Evolutionary conservation across 1,140 invertebrate species (phyloP).

Genomic region (Portunus trituberculatus): DNA sequence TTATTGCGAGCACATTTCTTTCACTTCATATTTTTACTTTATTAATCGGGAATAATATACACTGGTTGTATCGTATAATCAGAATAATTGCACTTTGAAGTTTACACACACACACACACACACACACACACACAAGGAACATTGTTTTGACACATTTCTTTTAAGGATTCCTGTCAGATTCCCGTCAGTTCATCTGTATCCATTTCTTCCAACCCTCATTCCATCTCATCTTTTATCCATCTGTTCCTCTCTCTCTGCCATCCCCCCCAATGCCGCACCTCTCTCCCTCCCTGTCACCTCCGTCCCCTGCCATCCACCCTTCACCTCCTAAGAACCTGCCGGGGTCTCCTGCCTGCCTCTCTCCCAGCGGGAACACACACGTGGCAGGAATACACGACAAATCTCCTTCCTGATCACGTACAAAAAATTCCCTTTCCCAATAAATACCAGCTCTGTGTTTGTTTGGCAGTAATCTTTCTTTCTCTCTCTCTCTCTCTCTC

Average conservation of each 20-base stretch:
- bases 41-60: too few relatives aligned
- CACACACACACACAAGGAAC: neutral
- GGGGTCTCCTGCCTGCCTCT: neutral
- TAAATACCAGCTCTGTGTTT: too few relatives aligned
- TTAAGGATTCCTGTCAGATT: neutral
- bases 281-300: neutral
- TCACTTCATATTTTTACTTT: too few relatives aligned
- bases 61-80: too few relatives aligned
- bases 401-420: too few relatives aligned
- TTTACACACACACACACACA: neutral
- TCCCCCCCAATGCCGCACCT: neutral
- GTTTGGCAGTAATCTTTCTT: too few relatives aligned
- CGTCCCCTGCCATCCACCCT: neutral
- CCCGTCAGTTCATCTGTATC: neutral
- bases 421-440: too few relatives aligned
- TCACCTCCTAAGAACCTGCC: neutral
- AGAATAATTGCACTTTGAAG: too few relatives aligned
- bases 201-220: neutral
- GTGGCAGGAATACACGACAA: too few relatives aligned
- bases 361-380: neutral
- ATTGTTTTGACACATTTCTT: neutral
- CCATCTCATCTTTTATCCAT: neutral
- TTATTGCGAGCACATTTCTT: too few relatives aligned
- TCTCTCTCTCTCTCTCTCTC: too few relatives aligned
- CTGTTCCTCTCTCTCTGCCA: neutral